These are phyloP conservation scores for Caenorhabditis drosophilae DNA, from an alignment of 2,888 invertebrate genomes.

Conservation along the genomic window DNA sequence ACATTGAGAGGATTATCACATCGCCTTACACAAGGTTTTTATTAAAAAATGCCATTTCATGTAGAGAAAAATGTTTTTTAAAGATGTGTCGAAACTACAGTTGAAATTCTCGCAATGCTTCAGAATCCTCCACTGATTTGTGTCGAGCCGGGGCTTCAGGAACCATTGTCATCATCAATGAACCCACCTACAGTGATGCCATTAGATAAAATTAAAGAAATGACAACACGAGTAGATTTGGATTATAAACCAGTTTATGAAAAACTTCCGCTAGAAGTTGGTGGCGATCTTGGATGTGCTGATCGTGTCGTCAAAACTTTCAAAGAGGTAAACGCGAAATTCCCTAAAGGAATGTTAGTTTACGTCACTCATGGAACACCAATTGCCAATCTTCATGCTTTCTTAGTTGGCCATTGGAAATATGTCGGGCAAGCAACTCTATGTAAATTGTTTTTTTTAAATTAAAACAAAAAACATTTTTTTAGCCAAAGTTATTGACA, in stretches of 20 bases:
- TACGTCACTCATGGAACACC: slow-evolving; percentile 65
- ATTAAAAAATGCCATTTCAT: too few relatives aligned
- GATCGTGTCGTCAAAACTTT: slow-evolving; percentile 49
- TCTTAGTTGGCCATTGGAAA: slow-evolving; percentile 51
- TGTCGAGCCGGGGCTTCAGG: slow-evolving; percentile 64
- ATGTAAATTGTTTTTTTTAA: slow-evolving; percentile 12
- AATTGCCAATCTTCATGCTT: slow-evolving; percentile 58
- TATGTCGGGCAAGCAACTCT: slow-evolving; percentile 64
- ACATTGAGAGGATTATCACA: slow-evolving; percentile 55
- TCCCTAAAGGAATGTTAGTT: slow-evolving; percentile 53
- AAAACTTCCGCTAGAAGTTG: slow-evolving; percentile 44
- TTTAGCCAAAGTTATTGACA: slow-evolving; percentile 33
- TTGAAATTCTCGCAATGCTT: slow-evolving; percentile 36
- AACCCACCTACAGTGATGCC: slow-evolving; percentile 50
- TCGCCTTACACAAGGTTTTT: slow-evolving; percentile 64
- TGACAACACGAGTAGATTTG: slow-evolving; percentile 45
- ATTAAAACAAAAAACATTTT: neutral
- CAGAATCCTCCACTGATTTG: slow-evolving; percentile 39
- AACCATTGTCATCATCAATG: slow-evolving; percentile 52
- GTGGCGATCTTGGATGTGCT: slow-evolving; percentile 45
- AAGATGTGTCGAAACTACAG: slow-evolving; percentile 62
- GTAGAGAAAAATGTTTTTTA: too few relatives aligned
- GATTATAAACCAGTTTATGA: slow-evolving; percentile 52
- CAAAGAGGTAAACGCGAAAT: slow-evolving; percentile 41
- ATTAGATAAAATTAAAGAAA: slow-evolving; percentile 40